Percentiles rank a stretch among this genome's conserved stretches.
Evolutionary conservation across 2,888 invertebrate species (phyloP).

Genomic region (Xanthia togata): DNA sequence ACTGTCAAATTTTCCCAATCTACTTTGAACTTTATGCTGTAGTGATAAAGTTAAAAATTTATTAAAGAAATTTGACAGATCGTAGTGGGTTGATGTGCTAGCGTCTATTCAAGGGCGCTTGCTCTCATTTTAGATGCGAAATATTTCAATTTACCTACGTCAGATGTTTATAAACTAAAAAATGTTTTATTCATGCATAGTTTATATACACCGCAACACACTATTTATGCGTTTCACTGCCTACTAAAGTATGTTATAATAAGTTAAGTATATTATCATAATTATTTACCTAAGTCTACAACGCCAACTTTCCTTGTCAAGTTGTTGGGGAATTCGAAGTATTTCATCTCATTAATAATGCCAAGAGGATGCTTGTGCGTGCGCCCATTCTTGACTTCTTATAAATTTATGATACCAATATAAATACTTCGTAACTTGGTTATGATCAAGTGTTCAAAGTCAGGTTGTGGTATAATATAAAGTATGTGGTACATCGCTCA

Average conservation of each 20-base stretch:
- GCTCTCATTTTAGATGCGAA: constrained; percentile 8
- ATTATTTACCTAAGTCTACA: constrained; percentile 54
- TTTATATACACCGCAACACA: background rate
- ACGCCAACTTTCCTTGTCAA: constrained; percentile 74
- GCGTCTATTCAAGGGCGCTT: too few relatives aligned
- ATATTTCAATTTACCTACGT: constrained; percentile 17
- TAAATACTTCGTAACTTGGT: constrained; percentile 83
- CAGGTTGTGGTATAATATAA: constrained; percentile 63
- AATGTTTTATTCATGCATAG: background rate
- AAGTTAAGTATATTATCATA: constrained; percentile 47
- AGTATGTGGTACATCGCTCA: constrained; percentile 62
- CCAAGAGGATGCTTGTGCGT: constrained; percentile 76
- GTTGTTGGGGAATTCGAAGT: constrained; percentile 80
- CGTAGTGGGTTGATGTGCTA: too few relatives aligned
- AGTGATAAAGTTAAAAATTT: too few relatives aligned
- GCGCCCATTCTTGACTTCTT: constrained; percentile 80
- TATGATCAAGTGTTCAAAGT: constrained; percentile 76
- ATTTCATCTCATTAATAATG: constrained; percentile 82
- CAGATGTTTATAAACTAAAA: background rate
- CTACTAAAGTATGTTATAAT: background rate
- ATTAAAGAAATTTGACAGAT: too few relatives aligned
- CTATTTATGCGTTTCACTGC: background rate
- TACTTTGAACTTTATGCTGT: too few relatives aligned
- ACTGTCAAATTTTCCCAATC: too few relatives aligned
- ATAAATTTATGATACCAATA: constrained; percentile 87